Percentiles rank a stretch among this genome's conserved stretches.
phyloP scores from a whole-genome alignment of 2,888 invertebrate species.

The Oscheius sp. region DNA sequence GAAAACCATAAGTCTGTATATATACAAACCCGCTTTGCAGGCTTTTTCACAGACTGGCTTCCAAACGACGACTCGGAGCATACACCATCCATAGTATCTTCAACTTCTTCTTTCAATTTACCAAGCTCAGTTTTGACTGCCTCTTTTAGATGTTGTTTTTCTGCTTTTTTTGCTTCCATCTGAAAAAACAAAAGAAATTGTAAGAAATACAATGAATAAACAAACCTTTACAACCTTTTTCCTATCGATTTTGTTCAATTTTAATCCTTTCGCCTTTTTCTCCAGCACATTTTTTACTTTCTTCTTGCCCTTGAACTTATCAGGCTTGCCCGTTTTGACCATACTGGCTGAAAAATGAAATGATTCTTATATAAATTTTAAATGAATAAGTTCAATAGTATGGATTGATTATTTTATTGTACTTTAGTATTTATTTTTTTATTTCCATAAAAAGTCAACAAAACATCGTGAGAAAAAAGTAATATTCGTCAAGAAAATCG shows the following conservation, averaged over 20 bases:
- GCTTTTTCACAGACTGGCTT: conserved; percentile 51
- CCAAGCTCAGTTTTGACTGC: conserved; percentile 47
- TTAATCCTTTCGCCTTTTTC: conserved; percentile 55
- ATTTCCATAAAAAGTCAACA: too few species aligned
- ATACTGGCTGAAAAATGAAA: conserved; percentile 1
- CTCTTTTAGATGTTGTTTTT: conserved; percentile 41
- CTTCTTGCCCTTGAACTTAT: conserved; percentile 39
- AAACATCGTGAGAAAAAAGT: too few species aligned
- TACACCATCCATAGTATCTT: conserved; percentile 45
- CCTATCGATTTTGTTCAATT: conserved; percentile 51
- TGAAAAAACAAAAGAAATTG: conserved; percentile 21
- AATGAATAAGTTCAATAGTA: background rate
- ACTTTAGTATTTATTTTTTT: too few species aligned
- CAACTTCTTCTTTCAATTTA: conserved; percentile 41
- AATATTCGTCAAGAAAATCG: too few species aligned
- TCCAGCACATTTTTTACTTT: conserved; percentile 53
- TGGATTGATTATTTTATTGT: background rate
- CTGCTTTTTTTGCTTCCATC: conserved; percentile 44
- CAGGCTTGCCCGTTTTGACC: conserved; percentile 17
- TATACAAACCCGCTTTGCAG: conserved; percentile 39
- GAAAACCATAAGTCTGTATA: background rate
- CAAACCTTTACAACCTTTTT: conserved; percentile 48
- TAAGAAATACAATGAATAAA: background rate
- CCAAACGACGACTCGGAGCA: conserved; percentile 55
- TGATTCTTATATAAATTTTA: background rate